These are phyloP conservation scores for Euglossa dilemma DNA, from an alignment of 1,140 invertebrate species.

Conservation along the genomic window DNA sequence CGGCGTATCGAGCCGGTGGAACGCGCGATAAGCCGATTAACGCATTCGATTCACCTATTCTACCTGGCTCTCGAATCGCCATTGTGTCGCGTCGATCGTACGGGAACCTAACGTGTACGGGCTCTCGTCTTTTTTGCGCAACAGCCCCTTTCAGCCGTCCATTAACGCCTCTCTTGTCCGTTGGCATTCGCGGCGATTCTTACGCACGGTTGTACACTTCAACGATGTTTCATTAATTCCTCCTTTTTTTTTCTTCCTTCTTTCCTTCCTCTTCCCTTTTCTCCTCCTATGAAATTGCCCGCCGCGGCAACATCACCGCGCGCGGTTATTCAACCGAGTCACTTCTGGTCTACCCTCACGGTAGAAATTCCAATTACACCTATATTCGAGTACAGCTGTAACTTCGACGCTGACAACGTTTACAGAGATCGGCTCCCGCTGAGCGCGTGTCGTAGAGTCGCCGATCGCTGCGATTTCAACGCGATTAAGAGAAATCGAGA, in stretches of 20 bases:
- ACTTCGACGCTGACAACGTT: conserved; percentile 24
- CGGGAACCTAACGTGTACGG: conserved; percentile 45
- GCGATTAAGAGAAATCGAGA: conserved; percentile 30
- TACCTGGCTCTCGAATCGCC: conserved; percentile 51
- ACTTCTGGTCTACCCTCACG: background rate
- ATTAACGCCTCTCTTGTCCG: conserved; percentile 61
- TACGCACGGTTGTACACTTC: conserved; percentile 34
- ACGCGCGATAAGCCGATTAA: conserved; percentile 66
- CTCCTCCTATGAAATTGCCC: conserved; percentile 16
- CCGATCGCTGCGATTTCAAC: background rate
- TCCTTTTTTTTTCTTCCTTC: conserved; percentile 8
- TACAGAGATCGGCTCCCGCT: too few species aligned
- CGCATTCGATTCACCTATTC: conserved; percentile 64
- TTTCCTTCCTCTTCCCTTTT: background rate
- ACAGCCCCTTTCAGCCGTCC: conserved; percentile 58
- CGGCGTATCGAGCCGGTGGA: conserved; percentile 47
- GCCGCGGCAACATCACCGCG: background rate
- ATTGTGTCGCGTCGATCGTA: conserved; percentile 59
- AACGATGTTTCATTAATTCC: conserved; percentile 61
- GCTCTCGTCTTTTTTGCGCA: conserved; percentile 49
- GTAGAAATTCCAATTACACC: conserved; percentile 49
- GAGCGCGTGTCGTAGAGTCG: too few species aligned
- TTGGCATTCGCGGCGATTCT: conserved; percentile 51
- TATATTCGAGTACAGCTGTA: conserved; percentile 13
- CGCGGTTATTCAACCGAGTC: conserved; percentile 10